These are phyloP conservation scores for Heliconius hortense DNA, from an alignment of 2,888 invertebrate species.

Conservation along the genomic window DNA sequence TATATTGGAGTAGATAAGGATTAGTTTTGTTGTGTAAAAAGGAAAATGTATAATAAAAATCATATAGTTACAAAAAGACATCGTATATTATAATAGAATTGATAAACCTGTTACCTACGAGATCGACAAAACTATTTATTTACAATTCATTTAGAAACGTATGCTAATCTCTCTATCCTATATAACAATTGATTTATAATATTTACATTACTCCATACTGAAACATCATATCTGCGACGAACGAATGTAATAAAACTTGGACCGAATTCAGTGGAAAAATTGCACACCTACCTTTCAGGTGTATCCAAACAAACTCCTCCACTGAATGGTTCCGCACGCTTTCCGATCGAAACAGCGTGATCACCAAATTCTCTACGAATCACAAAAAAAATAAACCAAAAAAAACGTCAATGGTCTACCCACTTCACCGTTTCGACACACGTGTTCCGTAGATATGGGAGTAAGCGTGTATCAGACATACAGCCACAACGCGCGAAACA, in stretches of 20 bases:
- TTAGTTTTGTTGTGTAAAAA: background rate
- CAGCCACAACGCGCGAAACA: slow-evolving; percentile 77
- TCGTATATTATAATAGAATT: background rate
- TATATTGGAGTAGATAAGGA: background rate
- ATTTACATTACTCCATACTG: background rate
- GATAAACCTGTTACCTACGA: background rate
- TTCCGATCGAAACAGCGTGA: slow-evolving; percentile 62
- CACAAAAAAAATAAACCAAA: slow-evolving; percentile 17
- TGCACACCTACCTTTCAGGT: slow-evolving; percentile 70
- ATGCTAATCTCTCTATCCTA: background rate
- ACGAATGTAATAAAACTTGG: slow-evolving; percentile 52
- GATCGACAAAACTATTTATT: slow-evolving; percentile 4
- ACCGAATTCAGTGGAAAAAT: slow-evolving; percentile 56
- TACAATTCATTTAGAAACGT: background rate
- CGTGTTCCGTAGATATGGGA: slow-evolving; percentile 30
- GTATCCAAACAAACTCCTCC: slow-evolving; percentile 75
- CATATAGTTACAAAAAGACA: background rate
- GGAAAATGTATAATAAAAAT: background rate
- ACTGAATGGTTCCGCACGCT: slow-evolving; percentile 76
- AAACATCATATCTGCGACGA: background rate
- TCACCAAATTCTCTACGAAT: slow-evolving; percentile 62
- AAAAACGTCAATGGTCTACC: slow-evolving; percentile 64
- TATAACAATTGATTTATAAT: background rate
- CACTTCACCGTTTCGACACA: slow-evolving; percentile 59
- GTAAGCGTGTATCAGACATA: slow-evolving; percentile 40